These are phyloP conservation scores for Calliopum simillimum DNA, from an alignment of 2,888 invertebrate genomes.

Conservation along the genomic window DNA sequence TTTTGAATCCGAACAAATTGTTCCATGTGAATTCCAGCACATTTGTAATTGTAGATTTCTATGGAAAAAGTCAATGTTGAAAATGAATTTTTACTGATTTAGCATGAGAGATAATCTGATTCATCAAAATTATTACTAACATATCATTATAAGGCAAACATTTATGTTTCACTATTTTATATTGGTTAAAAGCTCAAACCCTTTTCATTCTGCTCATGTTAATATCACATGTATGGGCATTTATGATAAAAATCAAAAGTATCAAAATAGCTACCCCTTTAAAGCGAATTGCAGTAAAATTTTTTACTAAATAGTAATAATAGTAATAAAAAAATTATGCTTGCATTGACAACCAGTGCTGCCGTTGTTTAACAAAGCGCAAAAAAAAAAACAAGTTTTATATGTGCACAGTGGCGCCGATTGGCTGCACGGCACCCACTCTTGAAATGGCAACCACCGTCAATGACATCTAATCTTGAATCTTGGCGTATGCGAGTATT, in stretches of 20 bases:
- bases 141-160: no score
- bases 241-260: slow-evolving; percentile 20
- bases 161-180: no score
- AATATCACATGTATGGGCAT: slow-evolving; percentile 8
- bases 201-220: background rate
- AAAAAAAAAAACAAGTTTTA: background rate
- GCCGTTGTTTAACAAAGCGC: slow-evolving; percentile 11
- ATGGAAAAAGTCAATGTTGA: no score
- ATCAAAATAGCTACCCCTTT: slow-evolving; percentile 11
- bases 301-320: slow-evolving; percentile 4
- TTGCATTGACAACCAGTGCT: slow-evolving; percentile 7
- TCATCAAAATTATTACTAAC: no score
- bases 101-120: no score
- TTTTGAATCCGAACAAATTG: no score
- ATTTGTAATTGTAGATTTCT: no score
- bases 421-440: slow-evolving; percentile 12
- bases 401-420: slow-evolving; percentile 40
- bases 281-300: background rate
- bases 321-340: background rate
- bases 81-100: no score
- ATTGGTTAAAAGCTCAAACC: background rate
- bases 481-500: background rate
- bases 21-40: no score
- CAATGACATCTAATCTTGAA: slow-evolving; percentile 6
- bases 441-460: background rate